Base-by-base conservation (phyloP, 2,113 vertebrate species). In the Xiphophorus couchianus region DNA sequence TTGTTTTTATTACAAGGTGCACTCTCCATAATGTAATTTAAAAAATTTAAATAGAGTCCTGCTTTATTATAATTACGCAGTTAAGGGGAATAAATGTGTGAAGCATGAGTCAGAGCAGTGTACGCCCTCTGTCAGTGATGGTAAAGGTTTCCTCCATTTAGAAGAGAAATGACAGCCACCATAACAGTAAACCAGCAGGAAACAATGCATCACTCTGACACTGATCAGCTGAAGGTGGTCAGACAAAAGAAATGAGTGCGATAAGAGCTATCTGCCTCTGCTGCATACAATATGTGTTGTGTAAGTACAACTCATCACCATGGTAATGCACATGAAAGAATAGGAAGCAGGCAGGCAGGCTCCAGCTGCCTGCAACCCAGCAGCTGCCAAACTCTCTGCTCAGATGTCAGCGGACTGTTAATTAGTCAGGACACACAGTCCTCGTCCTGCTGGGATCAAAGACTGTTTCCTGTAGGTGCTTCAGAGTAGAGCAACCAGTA, bases 371-470 rank as follows among this genome's bases (percentile, higher is more conserved):
- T 64, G 54, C 35, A 64, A 67, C 62, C 13, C 80, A 85, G 74
- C 60, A 74, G 76, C 85, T 83, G 85, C 42, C 63, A 30, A 37
- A 60, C 51, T 74, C 68, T 25, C 35, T 13, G 74, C 61, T 69
- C 22, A 35, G 28, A 67, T 84, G 84, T 73, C 78, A 63, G 48
- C 11, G 54, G 78, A 68, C 39, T 73, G 31, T 77, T 90, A 86
- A 88, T 88, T 64, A 83, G 73, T 63, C 64, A 66, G 73, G 62
- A 82, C 73, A 76, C 82, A 74, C 29, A 78, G 42, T 42, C 15
- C 69, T 67, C 62, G 66, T 76, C 72, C 65, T 68, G 62, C 42
- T 37, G 58, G 31, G 78, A 78, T 89, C 66, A 88, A 85, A 89
- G 28, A 71, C 51, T 25, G 29, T 71, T 67, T 86, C 62, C 81